Conservation (phyloP, 37 sponge, comb jelly and placozoan species). For the Corticium candelabrum region DNA sequence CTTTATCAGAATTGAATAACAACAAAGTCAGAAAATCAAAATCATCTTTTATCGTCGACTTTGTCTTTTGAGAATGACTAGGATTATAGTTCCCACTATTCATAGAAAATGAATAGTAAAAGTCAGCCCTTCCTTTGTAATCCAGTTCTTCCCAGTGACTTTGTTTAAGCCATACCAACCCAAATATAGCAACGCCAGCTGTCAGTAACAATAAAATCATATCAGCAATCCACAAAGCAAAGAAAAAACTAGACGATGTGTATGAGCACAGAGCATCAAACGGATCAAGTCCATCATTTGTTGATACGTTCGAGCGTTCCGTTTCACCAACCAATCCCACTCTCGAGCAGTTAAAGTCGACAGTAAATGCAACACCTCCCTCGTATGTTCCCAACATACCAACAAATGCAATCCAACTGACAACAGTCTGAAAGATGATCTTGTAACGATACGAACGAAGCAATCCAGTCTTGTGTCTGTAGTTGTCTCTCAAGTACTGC, state of each 20-base stretch:
- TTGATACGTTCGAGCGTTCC: no score
- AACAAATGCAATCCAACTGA: no score
- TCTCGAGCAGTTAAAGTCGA: no score
- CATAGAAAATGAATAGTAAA: background rate
- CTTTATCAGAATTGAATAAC: background rate
- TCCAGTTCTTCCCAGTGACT: background rate
- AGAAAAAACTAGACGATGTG: background rate
- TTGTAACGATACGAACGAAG: background rate
- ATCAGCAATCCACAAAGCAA: background rate
- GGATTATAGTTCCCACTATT: background rate
- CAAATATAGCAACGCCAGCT: background rate
- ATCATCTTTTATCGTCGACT: background rate
- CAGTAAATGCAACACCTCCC: no score
- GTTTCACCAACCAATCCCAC: no score
- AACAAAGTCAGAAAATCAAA: background rate
- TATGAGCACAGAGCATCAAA: background rate
- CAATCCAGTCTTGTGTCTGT: background rate
- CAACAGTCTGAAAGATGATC: background rate
- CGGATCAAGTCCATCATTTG: no score
- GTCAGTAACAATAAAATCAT: background rate
- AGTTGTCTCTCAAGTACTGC: background rate
- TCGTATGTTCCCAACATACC: no score
- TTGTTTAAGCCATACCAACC: background rate
- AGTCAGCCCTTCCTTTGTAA: background rate
- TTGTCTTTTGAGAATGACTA: background rate